Evolutionary conservation across 2,888 invertebrate genomes (phyloP).

Genomic region (Sipunculus nudus): DNA sequence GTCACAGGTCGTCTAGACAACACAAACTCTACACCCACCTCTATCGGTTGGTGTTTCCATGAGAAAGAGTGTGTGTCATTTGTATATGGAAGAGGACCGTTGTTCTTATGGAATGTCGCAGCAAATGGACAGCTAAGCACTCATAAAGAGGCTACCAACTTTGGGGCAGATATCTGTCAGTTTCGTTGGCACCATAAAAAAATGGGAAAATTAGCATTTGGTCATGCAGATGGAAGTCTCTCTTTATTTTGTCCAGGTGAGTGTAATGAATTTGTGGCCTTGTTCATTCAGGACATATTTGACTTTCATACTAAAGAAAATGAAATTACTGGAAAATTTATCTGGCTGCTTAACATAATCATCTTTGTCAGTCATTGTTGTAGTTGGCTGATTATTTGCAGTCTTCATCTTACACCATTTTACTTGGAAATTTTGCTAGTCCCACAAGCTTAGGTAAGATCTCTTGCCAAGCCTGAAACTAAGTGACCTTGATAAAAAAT

Average conservation of each 20-base stretch:
- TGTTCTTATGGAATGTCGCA: slow-evolving; percentile 59
- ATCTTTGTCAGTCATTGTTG: too few species aligned
- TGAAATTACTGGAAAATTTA: too few species aligned
- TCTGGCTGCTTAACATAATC: too few species aligned
- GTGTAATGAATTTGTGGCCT: too few species aligned
- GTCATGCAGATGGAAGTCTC: slow-evolving; percentile 64
- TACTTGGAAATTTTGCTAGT: too few species aligned
- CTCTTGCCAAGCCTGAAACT: too few species aligned
- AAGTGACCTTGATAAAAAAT: too few species aligned
- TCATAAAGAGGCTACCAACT: slow-evolving; percentile 52
- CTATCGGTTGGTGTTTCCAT: slow-evolving; percentile 62
- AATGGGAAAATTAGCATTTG: slow-evolving; percentile 58
- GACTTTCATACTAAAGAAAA: too few species aligned
- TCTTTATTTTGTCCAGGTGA: slow-evolving; percentile 60
- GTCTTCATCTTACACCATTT: too few species aligned
- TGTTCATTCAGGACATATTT: too few species aligned
- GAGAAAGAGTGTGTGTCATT: slow-evolving; percentile 52
- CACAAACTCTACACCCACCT: slow-evolving; percentile 46
- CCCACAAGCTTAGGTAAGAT: too few species aligned
- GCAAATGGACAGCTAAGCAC: slow-evolving; percentile 4
- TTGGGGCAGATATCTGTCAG: slow-evolving; percentile 50
- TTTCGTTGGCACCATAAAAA: slow-evolving; percentile 62
- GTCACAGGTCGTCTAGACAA: slow-evolving; percentile 55
- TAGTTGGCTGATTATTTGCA: too few species aligned
- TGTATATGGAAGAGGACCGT: slow-evolving; percentile 54